Evolutionary conservation across 1,140 invertebrate genomes (phyloP), one percentile per base, ranked within the genome.

Genomic region (Oryctes rhinoceros): DNA sequence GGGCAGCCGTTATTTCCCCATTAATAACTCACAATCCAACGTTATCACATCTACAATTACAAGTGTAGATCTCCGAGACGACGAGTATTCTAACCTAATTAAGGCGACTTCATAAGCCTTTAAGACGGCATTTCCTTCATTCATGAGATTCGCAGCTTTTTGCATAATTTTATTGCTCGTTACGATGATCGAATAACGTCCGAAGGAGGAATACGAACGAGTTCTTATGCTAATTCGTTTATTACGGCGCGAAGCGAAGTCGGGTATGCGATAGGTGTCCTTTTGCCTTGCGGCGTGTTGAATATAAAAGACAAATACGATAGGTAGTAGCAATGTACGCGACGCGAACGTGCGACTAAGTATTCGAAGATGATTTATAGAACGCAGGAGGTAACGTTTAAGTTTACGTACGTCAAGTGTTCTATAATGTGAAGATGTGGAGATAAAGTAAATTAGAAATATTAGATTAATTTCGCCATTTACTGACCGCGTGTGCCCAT

Each of bases 121-220:
- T 30, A 20, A 71, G 65, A 24, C 1, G 18, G 24, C 20, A 24
- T 37, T 71, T 71, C 65, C 65, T 20, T 35, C 65, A 71, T 35
- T 10, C 65, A 71, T 71, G 24, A 71, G 24, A 37, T 71, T 71
- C 65, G 24, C 65, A 71, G 65, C 20, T 24, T 71, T 71, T 37
- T 24, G 65, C 65, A 30, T 71, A 71, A 71, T 71, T 71, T 71
- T 71, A 71, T 71, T 71, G 65, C 65, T 24, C 65, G 65, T 71
- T 71, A 71, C 20, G 65, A 35, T 71, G 65, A 71, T 71, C 20
- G 65, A 71, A 71, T 71, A 24, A 71, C 65, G 65, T 71, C 65
- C 20, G 65, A 71, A 71, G 18, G 13, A 35, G 65, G 24, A 71
- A 71, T 71, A 35, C 9, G 24, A 15, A 24, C 65, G 65, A 24